Conservation (phyloP, 2,888 invertebrate species). For the Drosophila flavopinicola region DNA sequence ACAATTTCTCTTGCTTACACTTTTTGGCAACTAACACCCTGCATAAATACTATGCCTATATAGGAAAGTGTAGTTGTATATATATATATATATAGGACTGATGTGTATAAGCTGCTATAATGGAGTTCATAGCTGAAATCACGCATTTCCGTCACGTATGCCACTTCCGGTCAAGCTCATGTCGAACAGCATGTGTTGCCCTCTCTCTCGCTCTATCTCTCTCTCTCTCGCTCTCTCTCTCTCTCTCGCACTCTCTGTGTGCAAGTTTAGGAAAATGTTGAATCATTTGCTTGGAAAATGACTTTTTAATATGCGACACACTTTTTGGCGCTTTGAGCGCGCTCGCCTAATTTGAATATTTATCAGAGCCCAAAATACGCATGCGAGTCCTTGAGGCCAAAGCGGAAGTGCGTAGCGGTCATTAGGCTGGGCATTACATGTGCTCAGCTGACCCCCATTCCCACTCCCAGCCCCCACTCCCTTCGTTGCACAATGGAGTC, state of each 20-base stretch:
- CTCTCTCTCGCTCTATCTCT: slow-evolving; percentile 8
- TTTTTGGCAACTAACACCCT: background rate
- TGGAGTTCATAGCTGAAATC: slow-evolving; percentile 68
- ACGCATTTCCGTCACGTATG: slow-evolving; percentile 83
- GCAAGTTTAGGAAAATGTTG: slow-evolving; percentile 58
- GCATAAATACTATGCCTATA: background rate
- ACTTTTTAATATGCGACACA: slow-evolving; percentile 82
- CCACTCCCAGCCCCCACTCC: background rate
- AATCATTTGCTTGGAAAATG: slow-evolving; percentile 79
- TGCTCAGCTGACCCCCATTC: slow-evolving; percentile 32
- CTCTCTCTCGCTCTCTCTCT: background rate
- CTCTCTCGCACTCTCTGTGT: background rate
- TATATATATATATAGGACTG: background rate
- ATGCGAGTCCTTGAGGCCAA: slow-evolving; percentile 53
- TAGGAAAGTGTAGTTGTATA: background rate
- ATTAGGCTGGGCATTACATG: slow-evolving; percentile 66
- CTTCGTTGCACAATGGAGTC: slow-evolving; percentile 32
- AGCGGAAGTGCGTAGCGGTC: slow-evolving; percentile 77
- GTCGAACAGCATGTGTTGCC: slow-evolving; percentile 69
- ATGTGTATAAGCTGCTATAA: slow-evolving; percentile 15
- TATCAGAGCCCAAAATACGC: slow-evolving; percentile 57
- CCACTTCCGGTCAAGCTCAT: slow-evolving; percentile 76
- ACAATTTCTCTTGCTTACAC: slow-evolving; percentile 40
- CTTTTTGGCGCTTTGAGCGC: slow-evolving; percentile 37
- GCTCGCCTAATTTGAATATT: slow-evolving; percentile 66